Evolutionary conservation across 2,113 vertebrate species (phyloP).

Genomic region (Pao palembangensis): DNA sequence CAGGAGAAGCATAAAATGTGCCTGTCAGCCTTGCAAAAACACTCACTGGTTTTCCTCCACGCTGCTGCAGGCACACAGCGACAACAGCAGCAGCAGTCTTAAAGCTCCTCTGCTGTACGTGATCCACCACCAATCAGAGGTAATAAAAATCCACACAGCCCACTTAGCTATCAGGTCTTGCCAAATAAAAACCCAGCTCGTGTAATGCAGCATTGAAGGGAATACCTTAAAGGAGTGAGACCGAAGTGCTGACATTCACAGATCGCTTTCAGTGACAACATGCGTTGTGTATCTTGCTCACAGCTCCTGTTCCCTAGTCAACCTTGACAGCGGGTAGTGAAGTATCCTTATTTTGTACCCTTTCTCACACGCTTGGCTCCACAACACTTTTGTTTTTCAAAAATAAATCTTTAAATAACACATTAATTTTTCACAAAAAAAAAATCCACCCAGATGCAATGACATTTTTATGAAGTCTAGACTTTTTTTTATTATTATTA

Average conservation of each 20-base stretch:
- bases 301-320: slow-evolving; percentile 27
- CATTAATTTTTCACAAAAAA: slow-evolving; percentile 57
- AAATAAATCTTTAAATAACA: slow-evolving; percentile 64
- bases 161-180: slow-evolving; percentile 8
- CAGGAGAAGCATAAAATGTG: slow-evolving; percentile 37
- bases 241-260: slow-evolving; percentile 35
- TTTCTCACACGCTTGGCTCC: not conserved
- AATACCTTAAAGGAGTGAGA: slow-evolving; percentile 44
- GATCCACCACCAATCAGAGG: too few species aligned
- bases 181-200: slow-evolving; percentile 17
- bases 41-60: not conserved
- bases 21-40: not conserved
- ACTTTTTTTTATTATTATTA: slow-evolving; percentile 39
- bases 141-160: not conserved
- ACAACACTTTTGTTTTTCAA: slow-evolving; percentile 25
- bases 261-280: slow-evolving; percentile 46
- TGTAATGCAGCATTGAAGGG: slow-evolving; percentile 24
- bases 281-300: slow-evolving; percentile 41
- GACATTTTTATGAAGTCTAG: slow-evolving; percentile 65
- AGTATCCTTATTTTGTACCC: slow-evolving; percentile 16
- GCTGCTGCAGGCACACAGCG: slow-evolving; percentile 19
- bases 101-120: not conserved
- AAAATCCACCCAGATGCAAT: slow-evolving; percentile 51
- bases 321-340: slow-evolving; percentile 24
- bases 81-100: not conserved